Evolutionary conservation across 2,797 vertebrate genomes (phyloP), one percentile per base, ranked within the genome.

Genomic region (Botia kubotai): DNA sequence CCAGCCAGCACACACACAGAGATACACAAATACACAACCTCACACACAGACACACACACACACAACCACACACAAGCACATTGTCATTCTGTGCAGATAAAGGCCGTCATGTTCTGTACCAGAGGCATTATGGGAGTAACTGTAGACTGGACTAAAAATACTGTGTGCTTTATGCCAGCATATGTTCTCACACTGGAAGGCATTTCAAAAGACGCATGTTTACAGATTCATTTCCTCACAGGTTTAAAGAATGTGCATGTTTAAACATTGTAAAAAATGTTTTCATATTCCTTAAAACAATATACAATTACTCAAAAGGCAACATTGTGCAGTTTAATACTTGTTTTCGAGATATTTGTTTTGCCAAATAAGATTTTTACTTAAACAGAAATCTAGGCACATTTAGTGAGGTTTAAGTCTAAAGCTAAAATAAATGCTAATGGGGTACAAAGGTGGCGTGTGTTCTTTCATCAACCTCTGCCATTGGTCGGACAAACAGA

Each of bases 71-170:
- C 10, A n/a, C 14, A 21, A 55, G 29, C 10, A 16, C 14, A 53
- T 68, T 26, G 48, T 63, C 19, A 66, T 33, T 2, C 26, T 43
- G 17, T 50, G 74, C 73, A 80, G 73, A 65, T 67, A 68, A 82
- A 77, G 81, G 80, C 55, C n/a, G 55, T 67, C 72, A 60, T 79
- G 69, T 79, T 81, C 71, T 48, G 70, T 33, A 83, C 62, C 52
- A 79, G 11, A 81, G 82, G 80, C 82, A 83, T 81, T 81, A 48
- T 77, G 69, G 72, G 75, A 33, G 53, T 82, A 39, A 36, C 36
- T 73, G 80, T 79, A 76, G 80, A 53, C 72, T 79, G 72, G 62
- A 79, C 80, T 84, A 84, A 80, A 84, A 86, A 87, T 84, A 81
- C 73, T 70, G 67, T 8, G 11, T 71, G 36, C 79, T 81, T 80